A percentile compares a stretch with the other conserved stretches of the same genome.
phyloP scores from a whole-genome alignment of 2,797 vertebrate species.

The Setipinna tenuifilis region DNA sequence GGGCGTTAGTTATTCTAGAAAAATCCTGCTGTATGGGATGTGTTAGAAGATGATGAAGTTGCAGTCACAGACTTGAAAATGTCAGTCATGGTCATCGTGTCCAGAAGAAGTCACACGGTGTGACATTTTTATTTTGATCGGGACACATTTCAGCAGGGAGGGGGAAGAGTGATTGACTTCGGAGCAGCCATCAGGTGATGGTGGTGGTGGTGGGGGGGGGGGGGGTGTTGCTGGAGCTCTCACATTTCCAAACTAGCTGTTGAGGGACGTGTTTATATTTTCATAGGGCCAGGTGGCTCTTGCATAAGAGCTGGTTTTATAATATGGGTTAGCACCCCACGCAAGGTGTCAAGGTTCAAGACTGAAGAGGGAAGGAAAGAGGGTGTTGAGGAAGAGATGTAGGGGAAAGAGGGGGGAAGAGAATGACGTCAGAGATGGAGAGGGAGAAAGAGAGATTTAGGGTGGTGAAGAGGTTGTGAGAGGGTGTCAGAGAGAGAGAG shows the following conservation, averaged over 20 bases:
- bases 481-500: too few relatives aligned
- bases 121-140: neutral
- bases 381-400: neutral
- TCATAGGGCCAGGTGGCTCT: slow-evolving; percentile 56
- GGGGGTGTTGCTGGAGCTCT: slow-evolving; percentile 18
- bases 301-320: slow-evolving; percentile 58
- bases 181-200: neutral
- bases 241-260: slow-evolving; percentile 28
- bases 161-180: neutral
- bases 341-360: slow-evolving; percentile 47
- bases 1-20: neutral
- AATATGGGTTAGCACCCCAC: slow-evolving; percentile 21
- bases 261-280: slow-evolving; percentile 52
- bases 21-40: neutral
- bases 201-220: neutral
- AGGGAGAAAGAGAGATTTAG: too few relatives aligned
- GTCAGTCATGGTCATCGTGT: neutral
- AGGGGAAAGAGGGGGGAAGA: neutral
- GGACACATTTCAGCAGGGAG: neutral
- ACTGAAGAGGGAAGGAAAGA: neutral
- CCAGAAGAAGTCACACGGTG: neutral
- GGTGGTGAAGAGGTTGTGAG: too few relatives aligned
- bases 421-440: neutral
- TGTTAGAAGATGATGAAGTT: neutral
- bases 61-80: neutral